Evolutionary conservation across 2,113 vertebrate species (phyloP).

Genomic region (Otis tarda): DNA sequence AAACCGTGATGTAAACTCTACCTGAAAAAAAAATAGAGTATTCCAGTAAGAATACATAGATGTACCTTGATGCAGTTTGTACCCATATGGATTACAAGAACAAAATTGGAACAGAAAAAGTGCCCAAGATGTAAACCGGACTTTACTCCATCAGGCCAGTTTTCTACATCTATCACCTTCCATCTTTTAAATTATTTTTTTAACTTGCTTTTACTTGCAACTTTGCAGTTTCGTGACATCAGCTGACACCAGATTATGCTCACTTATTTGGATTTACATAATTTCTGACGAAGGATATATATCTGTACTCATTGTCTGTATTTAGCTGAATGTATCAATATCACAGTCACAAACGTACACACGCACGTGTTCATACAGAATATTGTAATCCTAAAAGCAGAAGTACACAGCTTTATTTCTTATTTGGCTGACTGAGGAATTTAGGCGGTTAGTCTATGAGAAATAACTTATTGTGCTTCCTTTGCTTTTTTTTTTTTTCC

Average conservation of each 20-base stretch:
- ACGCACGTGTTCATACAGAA: fast-evolving
- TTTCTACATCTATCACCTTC: background rate
- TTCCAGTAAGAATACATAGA: background rate
- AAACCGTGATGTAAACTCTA: background rate
- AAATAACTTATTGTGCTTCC: background rate
- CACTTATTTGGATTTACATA: background rate
- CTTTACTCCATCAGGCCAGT: background rate
- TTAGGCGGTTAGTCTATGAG: background rate
- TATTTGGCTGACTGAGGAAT: background rate
- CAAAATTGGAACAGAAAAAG: background rate
- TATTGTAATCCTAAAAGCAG: background rate
- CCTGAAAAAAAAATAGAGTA: background rate
- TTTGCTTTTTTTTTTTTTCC: background rate
- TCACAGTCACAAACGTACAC: background rate
- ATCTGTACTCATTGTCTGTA: background rate
- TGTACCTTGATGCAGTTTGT: background rate
- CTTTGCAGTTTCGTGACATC: background rate
- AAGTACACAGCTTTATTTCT: background rate
- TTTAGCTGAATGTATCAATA: background rate
- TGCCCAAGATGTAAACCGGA: background rate
- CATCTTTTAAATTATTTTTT: background rate
- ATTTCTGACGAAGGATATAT: background rate
- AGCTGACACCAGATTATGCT: background rate
- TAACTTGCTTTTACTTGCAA: background rate
- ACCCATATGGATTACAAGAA: background rate